Evolutionary conservation across 2,797 vertebrate species (phyloP).

Genomic region (Aphelocoma californica): DNA sequence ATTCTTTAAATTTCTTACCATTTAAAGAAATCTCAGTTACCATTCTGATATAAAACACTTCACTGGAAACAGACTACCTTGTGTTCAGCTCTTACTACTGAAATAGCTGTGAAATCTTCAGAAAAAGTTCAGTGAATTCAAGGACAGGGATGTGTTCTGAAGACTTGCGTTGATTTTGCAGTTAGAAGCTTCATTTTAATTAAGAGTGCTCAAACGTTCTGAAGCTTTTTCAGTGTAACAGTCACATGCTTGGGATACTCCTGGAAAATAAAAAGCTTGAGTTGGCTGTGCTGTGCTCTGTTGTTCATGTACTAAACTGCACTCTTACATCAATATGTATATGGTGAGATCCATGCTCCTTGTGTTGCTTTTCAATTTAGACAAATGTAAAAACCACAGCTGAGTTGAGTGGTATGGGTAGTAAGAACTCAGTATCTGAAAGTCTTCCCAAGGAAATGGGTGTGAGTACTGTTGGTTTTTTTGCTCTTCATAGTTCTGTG

Average conservation of each 20-base stretch:
- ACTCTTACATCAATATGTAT: neutral
- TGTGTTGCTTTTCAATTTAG: neutral
- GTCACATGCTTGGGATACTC: neutral
- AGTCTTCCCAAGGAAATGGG: neutral
- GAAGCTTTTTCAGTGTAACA: neutral
- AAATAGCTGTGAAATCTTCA: neutral
- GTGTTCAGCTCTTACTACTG: neutral
- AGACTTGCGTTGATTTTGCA: neutral
- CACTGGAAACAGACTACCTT: neutral
- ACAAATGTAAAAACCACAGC: neutral
- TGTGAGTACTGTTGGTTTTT: neutral
- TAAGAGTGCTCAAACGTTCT: neutral
- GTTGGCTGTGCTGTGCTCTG: neutral
- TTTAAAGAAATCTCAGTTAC: neutral
- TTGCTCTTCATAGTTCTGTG: neutral
- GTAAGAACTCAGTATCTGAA: neutral
- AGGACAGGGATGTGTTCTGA: neutral
- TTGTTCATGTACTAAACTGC: neutral
- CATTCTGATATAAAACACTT: neutral
- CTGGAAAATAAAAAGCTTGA: neutral
- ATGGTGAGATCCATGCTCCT: neutral
- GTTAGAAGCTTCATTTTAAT: neutral
- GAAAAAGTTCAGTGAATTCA: neutral
- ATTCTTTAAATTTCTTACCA: neutral
- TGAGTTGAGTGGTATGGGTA: neutral